A percentile compares a stretch with the other conserved stretches of the same genome.
Evolutionary conservation across 2,888 invertebrate species (phyloP).

Genomic region (Hemistola chrysoprasaria): DNA sequence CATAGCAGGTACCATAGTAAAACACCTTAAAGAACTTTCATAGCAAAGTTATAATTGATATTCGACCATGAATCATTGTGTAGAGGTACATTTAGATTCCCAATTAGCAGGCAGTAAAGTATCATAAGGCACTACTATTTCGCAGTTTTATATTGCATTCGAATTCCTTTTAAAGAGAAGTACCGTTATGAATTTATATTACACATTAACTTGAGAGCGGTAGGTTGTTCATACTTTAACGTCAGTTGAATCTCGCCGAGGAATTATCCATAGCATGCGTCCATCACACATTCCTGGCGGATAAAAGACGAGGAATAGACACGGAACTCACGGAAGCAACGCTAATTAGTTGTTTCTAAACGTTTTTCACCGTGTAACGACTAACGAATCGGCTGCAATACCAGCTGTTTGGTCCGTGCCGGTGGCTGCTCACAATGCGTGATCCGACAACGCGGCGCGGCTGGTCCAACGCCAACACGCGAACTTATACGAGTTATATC

Average conservation of each 20-base stretch:
- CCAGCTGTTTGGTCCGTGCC: constrained; percentile 53
- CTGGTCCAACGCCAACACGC: constrained; percentile 43
- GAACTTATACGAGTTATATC: constrained; percentile 27
- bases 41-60: too few species aligned
- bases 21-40: too few species aligned
- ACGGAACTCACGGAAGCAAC: constrained; percentile 51
- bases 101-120: constrained; percentile 47
- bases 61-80: constrained; percentile 6
- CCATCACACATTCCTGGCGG: constrained; percentile 51
- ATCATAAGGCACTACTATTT: constrained; percentile 42
- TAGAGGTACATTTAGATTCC: constrained; percentile 33
- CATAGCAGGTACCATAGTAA: too few species aligned
- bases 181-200: constrained; percentile 65
- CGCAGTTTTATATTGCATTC: constrained; percentile 45
- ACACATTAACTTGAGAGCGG: constrained; percentile 56
- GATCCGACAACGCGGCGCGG: constrained; percentile 39
- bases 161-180: constrained; percentile 40
- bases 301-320: constrained; percentile 49
- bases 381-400: constrained; percentile 54
- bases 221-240: constrained; percentile 46
- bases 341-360: constrained; percentile 59
- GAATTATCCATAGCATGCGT: constrained; percentile 54
- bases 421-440: constrained; percentile 60
- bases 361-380: constrained; percentile 54
- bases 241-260: constrained; percentile 43